Conservation (phyloP, 2,888 invertebrate species). For the Calliopum simillimum region DNA sequence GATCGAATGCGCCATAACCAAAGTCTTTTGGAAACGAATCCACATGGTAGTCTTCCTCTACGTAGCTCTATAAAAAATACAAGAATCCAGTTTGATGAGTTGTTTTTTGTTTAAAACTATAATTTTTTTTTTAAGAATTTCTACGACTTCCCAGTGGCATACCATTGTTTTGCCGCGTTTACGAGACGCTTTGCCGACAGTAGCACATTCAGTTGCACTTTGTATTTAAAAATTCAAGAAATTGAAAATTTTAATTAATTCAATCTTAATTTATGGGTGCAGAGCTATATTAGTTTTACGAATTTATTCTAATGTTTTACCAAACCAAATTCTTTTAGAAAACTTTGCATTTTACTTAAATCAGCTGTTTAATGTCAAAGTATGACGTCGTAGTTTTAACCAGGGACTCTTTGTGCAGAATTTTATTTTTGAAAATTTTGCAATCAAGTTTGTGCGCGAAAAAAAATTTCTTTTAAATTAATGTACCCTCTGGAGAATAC, state of each 20-base stretch:
- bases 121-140: constrained; percentile 4
- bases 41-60: constrained; percentile 72
- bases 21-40: constrained; percentile 90
- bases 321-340: constrained; percentile 2
- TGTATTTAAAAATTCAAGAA: background rate
- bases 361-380: constrained; percentile 31
- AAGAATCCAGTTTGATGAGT: constrained; percentile 15
- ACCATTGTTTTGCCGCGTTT: constrained; percentile 38
- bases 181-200: constrained; percentile 29
- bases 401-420: background rate
- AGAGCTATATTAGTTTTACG: background rate
- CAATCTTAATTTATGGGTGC: background rate
- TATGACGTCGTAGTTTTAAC: background rate
- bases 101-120: constrained; percentile 14
- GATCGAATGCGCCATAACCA: constrained; percentile 90
- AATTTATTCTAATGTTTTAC: background rate
- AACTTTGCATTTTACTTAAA: constrained; percentile 15
- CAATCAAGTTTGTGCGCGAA: too few species aligned
- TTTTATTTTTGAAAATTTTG: background rate
- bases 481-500: too few species aligned
- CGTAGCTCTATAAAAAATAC: constrained; percentile 68
- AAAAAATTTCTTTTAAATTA: too few species aligned
- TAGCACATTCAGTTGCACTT: constrained; percentile 31
- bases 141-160: background rate
- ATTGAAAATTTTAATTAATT: background rate